phyloP scores from a whole-genome alignment of 2,113 vertebrate genomes.

The Cheilinus undulatus region DNA sequence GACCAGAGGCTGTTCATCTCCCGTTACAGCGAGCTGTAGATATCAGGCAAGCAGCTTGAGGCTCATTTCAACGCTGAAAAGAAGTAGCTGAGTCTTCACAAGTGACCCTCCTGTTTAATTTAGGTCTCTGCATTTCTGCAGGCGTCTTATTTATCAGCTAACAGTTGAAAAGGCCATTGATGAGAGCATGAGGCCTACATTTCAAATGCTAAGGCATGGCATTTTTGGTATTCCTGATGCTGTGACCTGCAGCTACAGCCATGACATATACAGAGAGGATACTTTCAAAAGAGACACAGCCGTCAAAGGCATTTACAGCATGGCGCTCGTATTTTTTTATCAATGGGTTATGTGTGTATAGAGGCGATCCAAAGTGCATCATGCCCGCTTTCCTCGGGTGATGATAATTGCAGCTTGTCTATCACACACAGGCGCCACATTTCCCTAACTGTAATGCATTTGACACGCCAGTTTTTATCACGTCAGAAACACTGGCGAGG shows the following conservation, averaged over 20 bases:
- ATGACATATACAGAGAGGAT: slow-evolving; percentile 51
- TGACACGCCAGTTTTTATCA: slow-evolving; percentile 60
- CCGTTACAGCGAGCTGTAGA: background rate
- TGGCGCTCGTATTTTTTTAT: background rate
- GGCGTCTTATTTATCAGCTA: too few species aligned
- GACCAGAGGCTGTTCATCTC: background rate
- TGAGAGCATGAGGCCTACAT: background rate
- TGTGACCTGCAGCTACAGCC: slow-evolving; percentile 23
- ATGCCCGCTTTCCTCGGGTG: slow-evolving; percentile 26
- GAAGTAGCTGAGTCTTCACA: too few species aligned
- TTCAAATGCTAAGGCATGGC: slow-evolving; percentile 19
- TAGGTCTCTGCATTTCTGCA: slow-evolving; percentile 10
- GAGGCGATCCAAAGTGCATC: background rate
- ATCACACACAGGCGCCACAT: slow-evolving; percentile 38
- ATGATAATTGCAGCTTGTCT: slow-evolving; percentile 57
- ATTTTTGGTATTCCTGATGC: slow-evolving; percentile 34
- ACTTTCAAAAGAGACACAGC: background rate
- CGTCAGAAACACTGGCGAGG: slow-evolving; percentile 57
- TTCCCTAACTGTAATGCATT: slow-evolving; percentile 33
- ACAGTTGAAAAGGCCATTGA: background rate
- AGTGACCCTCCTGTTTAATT: slow-evolving; percentile 22
- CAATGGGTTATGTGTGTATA: background rate
- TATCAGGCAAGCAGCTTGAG: background rate
- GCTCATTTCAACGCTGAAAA: slow-evolving; percentile 54
- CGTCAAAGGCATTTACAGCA: background rate